A percentile compares a stretch with the other conserved stretches of the same genome.
Evolutionary conservation across 2,888 invertebrate species (phyloP).

Genomic region (Lamellibrachia columna): DNA sequence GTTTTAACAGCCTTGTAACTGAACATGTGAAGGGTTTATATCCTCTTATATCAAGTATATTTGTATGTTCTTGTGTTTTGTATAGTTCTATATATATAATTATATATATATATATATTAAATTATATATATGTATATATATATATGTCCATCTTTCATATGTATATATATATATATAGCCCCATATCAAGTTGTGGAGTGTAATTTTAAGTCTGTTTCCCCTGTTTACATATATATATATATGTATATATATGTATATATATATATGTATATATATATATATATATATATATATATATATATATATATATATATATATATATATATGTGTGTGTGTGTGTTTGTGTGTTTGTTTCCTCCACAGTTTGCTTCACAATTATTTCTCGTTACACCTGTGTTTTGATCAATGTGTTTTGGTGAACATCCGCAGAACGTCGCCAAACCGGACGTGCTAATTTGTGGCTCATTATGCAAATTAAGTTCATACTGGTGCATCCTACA

Average conservation of each 20-base stretch:
- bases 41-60: not conserved
- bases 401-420: not conserved
- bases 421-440: not conserved
- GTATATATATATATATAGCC: too few relatives aligned
- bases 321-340: not conserved
- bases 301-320: too few relatives aligned
- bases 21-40: not conserved
- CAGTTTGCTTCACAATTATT: not conserved
- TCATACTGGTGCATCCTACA: not conserved
- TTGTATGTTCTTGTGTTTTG: not conserved
- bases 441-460: constrained; percentile 6
- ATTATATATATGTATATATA: too few relatives aligned
- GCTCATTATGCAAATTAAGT: constrained; percentile 8
- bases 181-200: too few relatives aligned
- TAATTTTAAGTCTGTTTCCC: too few relatives aligned
- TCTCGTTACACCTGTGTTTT: not conserved
- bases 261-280: too few relatives aligned
- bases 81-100: not conserved
- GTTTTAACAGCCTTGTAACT: not conserved
- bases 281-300: too few relatives aligned
- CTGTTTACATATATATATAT: too few relatives aligned
- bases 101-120: not conserved
- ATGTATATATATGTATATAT: too few relatives aligned
- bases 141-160: too few relatives aligned
- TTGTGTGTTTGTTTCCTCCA: not conserved